Evolutionary conservation across 2,797 vertebrate genomes (phyloP).

Genomic region (Dromococcyx pavoninus): DNA sequence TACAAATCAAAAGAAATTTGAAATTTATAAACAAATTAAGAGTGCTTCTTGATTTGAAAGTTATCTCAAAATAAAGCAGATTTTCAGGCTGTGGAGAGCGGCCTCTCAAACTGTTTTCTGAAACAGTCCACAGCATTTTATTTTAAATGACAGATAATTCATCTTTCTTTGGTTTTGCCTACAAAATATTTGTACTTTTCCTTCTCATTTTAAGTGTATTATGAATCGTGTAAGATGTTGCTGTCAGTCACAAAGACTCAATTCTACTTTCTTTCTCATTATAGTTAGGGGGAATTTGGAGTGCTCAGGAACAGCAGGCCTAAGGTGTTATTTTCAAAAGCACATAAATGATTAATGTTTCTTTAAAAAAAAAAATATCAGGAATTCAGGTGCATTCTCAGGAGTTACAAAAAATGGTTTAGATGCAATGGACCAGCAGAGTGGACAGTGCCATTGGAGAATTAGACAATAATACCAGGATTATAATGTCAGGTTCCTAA

Average conservation of each 20-base stretch:
- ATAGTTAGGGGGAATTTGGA: neutral
- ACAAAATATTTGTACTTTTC: neutral
- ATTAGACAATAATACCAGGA: neutral
- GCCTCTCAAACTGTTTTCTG: neutral
- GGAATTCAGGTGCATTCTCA: neutral
- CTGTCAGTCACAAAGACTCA: neutral
- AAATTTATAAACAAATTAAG: constrained; percentile 44
- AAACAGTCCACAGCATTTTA: neutral
- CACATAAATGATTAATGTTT: neutral
- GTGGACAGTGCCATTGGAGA: constrained; percentile 11
- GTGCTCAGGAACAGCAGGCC: neutral
- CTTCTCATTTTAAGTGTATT: neutral
- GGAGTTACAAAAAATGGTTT: neutral
- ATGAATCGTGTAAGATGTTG: neutral
- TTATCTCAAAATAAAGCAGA: constrained; percentile 43
- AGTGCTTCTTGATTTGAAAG: constrained; percentile 39
- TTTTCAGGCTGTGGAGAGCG: constrained; percentile 29
- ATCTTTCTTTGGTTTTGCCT: neutral
- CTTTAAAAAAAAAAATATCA: neutral
- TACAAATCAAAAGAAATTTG: constrained; percentile 45
- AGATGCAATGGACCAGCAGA: neutral
- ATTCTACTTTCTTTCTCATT: neutral
- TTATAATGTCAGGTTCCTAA: constrained; percentile 35
- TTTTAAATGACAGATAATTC: neutral
- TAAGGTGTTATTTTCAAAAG: neutral